phyloP scores from a whole-genome alignment of 2,888 invertebrate species.

The Fragum whitleyi region DNA sequence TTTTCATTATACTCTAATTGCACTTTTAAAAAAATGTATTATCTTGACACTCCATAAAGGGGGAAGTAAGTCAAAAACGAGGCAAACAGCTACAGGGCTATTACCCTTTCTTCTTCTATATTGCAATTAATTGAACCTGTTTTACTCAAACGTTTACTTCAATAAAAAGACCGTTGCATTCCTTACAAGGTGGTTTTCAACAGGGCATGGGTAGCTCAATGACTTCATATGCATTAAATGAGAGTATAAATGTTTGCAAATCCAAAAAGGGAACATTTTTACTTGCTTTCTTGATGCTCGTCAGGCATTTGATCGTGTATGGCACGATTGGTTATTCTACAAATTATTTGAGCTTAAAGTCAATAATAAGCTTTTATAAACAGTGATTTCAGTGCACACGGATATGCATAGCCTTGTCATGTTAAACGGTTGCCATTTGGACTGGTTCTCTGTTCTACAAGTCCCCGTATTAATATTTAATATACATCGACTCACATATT shows the following conservation, averaged over 20 bases:
- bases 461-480: not conserved
- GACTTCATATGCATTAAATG: not conserved
- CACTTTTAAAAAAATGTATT: not conserved
- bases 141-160: not conserved
- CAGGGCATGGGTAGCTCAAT: not conserved
- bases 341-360: not conserved
- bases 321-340: not conserved
- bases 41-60: not conserved
- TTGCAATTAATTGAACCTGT: not conserved
- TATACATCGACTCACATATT: not conserved
- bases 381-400: not conserved
- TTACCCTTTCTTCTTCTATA: not conserved
- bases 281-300: not conserved
- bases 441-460: not conserved
- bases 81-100: not conserved
- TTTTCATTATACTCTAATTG: not conserved
- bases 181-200: not conserved
- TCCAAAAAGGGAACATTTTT: not conserved
- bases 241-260: not conserved
- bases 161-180: not conserved
- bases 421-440: not conserved
- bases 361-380: not conserved
- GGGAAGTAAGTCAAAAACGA: not conserved
- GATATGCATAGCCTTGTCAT: not conserved
- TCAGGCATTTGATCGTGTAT: not conserved